Conservation (phyloP, 2,113 vertebrate species). For the Lynx canadensis region DNA sequence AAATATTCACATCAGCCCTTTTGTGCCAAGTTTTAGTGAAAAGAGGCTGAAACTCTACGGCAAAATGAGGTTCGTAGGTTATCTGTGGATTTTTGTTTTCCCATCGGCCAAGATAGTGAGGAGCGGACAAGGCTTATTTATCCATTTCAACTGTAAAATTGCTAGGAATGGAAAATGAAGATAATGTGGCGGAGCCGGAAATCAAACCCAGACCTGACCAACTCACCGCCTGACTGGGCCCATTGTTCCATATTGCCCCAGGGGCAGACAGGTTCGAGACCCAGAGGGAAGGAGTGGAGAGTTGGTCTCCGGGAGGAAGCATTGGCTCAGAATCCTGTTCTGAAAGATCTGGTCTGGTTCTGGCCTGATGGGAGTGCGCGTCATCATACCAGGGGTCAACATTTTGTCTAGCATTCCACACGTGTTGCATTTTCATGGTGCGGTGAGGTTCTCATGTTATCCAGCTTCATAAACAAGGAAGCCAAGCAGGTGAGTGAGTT, state of each 20-base stretch:
- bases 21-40: neutral
- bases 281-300: too few species aligned
- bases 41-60: neutral
- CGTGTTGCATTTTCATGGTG: neutral
- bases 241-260: neutral
- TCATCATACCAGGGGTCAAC: too few species aligned
- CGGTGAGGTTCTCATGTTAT: neutral
- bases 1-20: neutral
- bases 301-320: too few species aligned
- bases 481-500: neutral
- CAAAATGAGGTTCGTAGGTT: neutral
- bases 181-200: neutral
- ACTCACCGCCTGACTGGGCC: neutral
- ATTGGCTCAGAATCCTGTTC: neutral
- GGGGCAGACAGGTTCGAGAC: neutral
- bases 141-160: neutral
- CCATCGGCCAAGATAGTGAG: neutral
- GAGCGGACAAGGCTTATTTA: neutral
- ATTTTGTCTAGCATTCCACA: neutral
- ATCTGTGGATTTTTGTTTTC: constrained; percentile 28
- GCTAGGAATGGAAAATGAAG: neutral
- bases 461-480: neutral
- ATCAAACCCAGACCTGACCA: neutral
- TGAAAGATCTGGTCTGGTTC: neutral
- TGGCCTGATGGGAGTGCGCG: neutral